Evolutionary conservation across 2,797 vertebrate genomes (phyloP).

Genomic region (Pseudochirops cupreus): DNA sequence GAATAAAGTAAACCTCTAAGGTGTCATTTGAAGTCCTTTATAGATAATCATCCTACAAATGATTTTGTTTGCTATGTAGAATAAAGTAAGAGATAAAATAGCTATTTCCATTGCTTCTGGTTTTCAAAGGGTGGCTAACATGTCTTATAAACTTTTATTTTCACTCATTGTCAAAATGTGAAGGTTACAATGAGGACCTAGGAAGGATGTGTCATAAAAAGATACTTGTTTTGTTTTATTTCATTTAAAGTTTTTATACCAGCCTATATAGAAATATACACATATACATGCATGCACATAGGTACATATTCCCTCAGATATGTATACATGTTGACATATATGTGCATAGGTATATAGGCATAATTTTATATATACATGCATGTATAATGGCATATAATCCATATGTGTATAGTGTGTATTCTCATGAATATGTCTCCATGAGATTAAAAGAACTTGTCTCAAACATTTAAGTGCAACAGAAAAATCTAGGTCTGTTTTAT

Average conservation of each 20-base stretch:
- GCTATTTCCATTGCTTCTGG: background rate
- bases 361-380: background rate
- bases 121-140: background rate
- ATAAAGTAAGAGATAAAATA: conserved; percentile 26
- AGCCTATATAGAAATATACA: background rate
- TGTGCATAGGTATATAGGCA: background rate
- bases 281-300: background rate
- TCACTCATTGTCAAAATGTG: background rate
- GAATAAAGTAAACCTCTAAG: background rate
- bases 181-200: background rate
- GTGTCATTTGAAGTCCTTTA: background rate
- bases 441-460: background rate
- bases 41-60: background rate
- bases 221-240: background rate
- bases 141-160: background rate
- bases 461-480: background rate
- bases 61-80: background rate
- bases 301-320: background rate
- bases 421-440: background rate
- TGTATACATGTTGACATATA: background rate
- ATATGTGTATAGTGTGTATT: background rate
- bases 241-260: background rate
- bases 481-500: background rate
- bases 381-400: background rate
- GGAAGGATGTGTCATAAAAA: background rate